Evolutionary conservation across 2,888 invertebrate genomes (phyloP).

Genomic region (Digitonthophagus gazella): DNA sequence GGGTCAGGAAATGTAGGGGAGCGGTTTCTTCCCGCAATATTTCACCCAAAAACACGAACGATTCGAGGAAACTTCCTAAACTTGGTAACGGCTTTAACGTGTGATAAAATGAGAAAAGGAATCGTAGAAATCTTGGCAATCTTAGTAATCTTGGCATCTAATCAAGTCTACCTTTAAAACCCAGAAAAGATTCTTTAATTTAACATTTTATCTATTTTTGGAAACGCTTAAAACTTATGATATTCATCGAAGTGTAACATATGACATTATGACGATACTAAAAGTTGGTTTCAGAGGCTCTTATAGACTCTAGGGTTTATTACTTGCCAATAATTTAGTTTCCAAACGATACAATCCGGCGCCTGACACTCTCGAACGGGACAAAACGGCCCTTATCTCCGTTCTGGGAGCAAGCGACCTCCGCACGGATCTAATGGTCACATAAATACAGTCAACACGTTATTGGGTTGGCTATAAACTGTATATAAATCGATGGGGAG

Average conservation of each 20-base stretch:
- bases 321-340: slow-evolving; percentile 8
- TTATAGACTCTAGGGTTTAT: slow-evolving; percentile 4
- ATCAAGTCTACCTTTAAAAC: background rate
- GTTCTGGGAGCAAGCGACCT: slow-evolving; percentile 2
- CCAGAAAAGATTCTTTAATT: too few relatives aligned
- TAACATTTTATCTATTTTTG: too few relatives aligned
- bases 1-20: background rate
- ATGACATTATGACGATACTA: too few relatives aligned
- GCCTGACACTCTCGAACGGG: background rate
- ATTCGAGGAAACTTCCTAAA: background rate
- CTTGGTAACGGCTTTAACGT: background rate
- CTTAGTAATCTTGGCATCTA: background rate
- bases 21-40: background rate
- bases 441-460: slow-evolving; percentile 25
- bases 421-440: slow-evolving; percentile 14
- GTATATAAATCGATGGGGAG: slow-evolving; percentile 19
- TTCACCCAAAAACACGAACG: background rate
- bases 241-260: too few relatives aligned
- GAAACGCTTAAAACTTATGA: too few relatives aligned
- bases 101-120: background rate
- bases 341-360: slow-evolving; percentile 10
- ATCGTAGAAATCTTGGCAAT: background rate
- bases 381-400: slow-evolving; percentile 5
- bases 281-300: background rate
- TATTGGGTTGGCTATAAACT: slow-evolving; percentile 18